Evolutionary conservation across 2,888 invertebrate genomes (phyloP), one percentile per base, ranked within the genome.

Genomic region (Catocala nupta): DNA sequence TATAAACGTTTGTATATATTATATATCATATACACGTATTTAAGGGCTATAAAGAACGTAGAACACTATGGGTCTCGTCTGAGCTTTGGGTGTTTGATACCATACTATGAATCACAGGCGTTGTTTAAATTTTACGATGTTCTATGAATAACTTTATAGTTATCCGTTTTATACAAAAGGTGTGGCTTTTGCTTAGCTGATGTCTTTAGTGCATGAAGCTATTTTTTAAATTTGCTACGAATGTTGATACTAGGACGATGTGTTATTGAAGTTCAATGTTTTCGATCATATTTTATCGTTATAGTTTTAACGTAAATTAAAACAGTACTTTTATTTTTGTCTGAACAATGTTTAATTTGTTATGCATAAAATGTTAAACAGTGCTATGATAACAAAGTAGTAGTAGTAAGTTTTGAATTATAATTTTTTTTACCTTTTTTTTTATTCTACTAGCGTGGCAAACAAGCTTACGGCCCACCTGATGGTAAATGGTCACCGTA

Each of bases 51-150:
- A 39, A 39, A 39, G 36, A 39, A 8, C 8, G 36, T 1, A 1
- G 36, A 39, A 39, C 9, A 39, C 12, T 48, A 48, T 48, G n/a
- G n/a, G 6, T 12, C 12, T 45, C 5, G 12, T n/a, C 45, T 45
- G 13, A 45, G n/a, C 12, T 9, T 13, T 45, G 6, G 45, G 13
- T 45, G 0, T 13, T 7, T 45, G 1, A 7, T 13, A 43, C n/a
- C 5, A 25, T n/a, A 44, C 0, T 4, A 44, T n/a, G 25, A 9
- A 5, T 13, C 25, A 48, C 2, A 13, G n/a, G 5, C 11, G 45
- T 48, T 8, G 5, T 25, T 13, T 48, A 48, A 16, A 48, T 10
- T 48, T 48, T 48, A 48, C 48, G 25, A 48, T 48, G 25, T 25
- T 9, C 48, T 25, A 25, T 25, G 25, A 48, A 16, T 48, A 48